Evolutionary conservation across 2,888 invertebrate genomes (phyloP), one percentile per base, ranked within the genome.

Genomic region (Scaptomyza tumidula): DNA sequence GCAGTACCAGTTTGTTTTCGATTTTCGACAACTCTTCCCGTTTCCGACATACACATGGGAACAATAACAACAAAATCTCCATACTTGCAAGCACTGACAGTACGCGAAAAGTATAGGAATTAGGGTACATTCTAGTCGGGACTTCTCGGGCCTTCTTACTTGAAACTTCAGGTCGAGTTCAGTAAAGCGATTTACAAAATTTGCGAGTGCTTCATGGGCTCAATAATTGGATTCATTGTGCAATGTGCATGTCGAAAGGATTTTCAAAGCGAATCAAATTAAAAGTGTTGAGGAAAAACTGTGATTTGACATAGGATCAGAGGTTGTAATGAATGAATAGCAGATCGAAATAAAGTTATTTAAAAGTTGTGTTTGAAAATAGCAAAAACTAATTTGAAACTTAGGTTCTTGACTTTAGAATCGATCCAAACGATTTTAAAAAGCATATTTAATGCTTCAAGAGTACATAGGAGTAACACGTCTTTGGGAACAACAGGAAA

Each of bases 151-250:
- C 19, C 19, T 19, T 19, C 19, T 19, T 19, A 19, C 19, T 78
- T 59, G 62, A 57, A 54, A 68, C 68, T 62, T 29, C 56, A 55
- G 53, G 14, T 33, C 41, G 62, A 62, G 37, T 59, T 53, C 46
- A 59, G 69, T 39, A 59, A 50, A 78, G 49, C 54, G 58, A 53
- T 79, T 79, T 64, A 37, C 48, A 37, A 79, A 75, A 79, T 75
- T 64, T 29, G 44, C 69, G 49, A 44, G 49, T 43, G 33, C 49
- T 41, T 44, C 24, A 41, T 43, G 63, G 48, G 54, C 49, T 48
- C 48, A 63, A 64, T 56, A 75, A 49, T 48, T 56, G 46, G 43
- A 74, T 68, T 64, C 58, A 53, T 19, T 50, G 53, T 19, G 43
- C 49, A 45, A 44, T 50, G 52, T 39, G 59, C 74, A 61, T 58